Percentiles rank a stretch among this genome's conserved stretches.
These are phyloP conservation scores for Paratilapia polleni DNA, from an alignment of 2,113 vertebrate species.

Conservation along the genomic window DNA sequence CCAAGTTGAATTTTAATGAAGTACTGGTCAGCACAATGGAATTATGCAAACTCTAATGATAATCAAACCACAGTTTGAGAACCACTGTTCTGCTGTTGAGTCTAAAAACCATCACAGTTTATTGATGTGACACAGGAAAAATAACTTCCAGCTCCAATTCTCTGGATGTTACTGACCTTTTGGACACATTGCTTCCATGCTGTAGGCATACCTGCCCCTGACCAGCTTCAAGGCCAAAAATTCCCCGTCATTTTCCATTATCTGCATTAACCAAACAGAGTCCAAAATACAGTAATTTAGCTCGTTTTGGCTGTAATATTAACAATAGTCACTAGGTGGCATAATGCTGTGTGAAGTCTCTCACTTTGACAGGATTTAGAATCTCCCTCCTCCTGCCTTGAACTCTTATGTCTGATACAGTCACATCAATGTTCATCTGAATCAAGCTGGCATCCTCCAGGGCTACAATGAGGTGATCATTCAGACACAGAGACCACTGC, in stretches of 20 bases:
- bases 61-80: neutral
- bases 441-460: neutral
- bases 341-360: neutral
- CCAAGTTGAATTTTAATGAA: neutral
- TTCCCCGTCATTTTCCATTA: neutral
- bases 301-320: neutral
- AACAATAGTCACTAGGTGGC: neutral
- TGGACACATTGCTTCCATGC: neutral
- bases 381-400: neutral
- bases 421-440: slow-evolving; percentile 2
- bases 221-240: slow-evolving; percentile 6
- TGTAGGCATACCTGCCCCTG: neutral
- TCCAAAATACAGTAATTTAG: neutral
- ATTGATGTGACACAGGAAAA: neutral
- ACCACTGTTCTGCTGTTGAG: neutral
- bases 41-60: neutral
- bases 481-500: neutral
- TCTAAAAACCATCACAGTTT: neutral
- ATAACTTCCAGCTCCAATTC: neutral
- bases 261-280: neutral
- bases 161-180: neutral
- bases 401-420: neutral
- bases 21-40: neutral
- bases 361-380: neutral
- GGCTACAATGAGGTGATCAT: slow-evolving; percentile 3